Conservation (phyloP, 1,140 invertebrate genomes). For the Drosophila neocordata region DNA sequence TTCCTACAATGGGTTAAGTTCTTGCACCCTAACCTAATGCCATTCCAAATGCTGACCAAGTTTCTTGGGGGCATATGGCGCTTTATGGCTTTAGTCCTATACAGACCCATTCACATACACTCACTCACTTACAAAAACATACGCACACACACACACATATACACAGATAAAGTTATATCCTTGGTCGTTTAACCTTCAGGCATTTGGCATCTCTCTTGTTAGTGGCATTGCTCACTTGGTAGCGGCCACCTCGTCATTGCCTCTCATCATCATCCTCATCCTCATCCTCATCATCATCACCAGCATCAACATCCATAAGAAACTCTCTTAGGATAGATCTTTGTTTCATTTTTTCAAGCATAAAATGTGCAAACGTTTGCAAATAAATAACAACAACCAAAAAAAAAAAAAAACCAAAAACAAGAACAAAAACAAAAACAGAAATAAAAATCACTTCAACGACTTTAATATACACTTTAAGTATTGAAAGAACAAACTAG, state of each 20-base stretch:
- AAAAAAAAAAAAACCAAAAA: constrained; percentile 25
- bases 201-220: neutral
- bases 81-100: constrained; percentile 42
- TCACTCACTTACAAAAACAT: constrained; percentile 10
- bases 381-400: constrained; percentile 43
- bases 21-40: neutral
- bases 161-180: neutral
- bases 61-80: constrained; percentile 53
- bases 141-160: neutral
- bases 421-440: neutral
- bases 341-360: constrained; percentile 54
- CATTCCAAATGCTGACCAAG: constrained; percentile 33
- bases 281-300: constrained; percentile 31
- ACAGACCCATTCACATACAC: neutral
- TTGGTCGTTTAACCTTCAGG: neutral
- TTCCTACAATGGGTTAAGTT: neutral
- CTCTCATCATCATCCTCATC: constrained; percentile 25
- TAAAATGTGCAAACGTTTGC: constrained; percentile 45
- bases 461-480: too few relatives aligned
- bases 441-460: neutral
- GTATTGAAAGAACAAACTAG: too few relatives aligned
- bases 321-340: constrained; percentile 48
- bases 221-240: constrained; percentile 20
- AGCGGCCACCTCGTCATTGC: constrained; percentile 22
- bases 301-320: neutral